Conservation (phyloP, 92 coral and sea anemone genomes). For the Parazoanthus swiftii region DNA sequence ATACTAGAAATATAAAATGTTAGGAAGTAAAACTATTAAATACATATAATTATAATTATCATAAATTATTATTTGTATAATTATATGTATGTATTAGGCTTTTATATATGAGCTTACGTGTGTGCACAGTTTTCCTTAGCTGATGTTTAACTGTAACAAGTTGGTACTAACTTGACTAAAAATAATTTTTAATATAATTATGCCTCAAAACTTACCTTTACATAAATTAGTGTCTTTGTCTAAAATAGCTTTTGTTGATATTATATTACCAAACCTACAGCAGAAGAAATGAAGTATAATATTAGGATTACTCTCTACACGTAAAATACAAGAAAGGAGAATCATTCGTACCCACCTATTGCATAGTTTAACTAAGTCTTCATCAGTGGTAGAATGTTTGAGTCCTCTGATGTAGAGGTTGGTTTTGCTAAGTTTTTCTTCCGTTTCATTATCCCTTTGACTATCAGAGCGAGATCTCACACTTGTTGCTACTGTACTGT, state of each 20-base stretch:
- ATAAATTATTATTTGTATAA: no score
- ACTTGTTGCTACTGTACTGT: slow-evolving; percentile 65
- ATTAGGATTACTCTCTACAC: not conserved
- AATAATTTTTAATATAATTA: not conserved
- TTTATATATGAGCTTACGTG: no score
- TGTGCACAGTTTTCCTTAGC: no score
- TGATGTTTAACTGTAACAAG: no score
- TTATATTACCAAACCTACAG: slow-evolving; percentile 90
- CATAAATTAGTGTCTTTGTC: slow-evolving; percentile 99
- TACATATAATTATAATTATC: no score
- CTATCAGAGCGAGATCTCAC: slow-evolving; percentile 62
- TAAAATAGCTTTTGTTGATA: slow-evolving; percentile 97
- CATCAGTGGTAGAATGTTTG: slow-evolving; percentile 95
- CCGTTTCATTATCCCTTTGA: slow-evolving; percentile 66
- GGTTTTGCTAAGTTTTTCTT: slow-evolving; percentile 97
- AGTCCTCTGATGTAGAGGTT: slow-evolving; percentile 98
- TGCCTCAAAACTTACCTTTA: slow-evolving; percentile 63
- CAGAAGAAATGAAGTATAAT: slow-evolving; percentile 12
- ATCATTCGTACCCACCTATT: slow-evolving; percentile 64
- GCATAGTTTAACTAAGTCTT: slow-evolving; percentile 93
- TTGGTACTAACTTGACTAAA: no score
- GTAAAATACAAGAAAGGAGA: not conserved
- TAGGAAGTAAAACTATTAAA: no score
- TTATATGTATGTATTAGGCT: no score
- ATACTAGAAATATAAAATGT: no score